Evolutionary conservation across 1,140 invertebrate species (phyloP), one percentile per base, ranked within the genome.

Genomic region (Lordiphosa collinella): DNA sequence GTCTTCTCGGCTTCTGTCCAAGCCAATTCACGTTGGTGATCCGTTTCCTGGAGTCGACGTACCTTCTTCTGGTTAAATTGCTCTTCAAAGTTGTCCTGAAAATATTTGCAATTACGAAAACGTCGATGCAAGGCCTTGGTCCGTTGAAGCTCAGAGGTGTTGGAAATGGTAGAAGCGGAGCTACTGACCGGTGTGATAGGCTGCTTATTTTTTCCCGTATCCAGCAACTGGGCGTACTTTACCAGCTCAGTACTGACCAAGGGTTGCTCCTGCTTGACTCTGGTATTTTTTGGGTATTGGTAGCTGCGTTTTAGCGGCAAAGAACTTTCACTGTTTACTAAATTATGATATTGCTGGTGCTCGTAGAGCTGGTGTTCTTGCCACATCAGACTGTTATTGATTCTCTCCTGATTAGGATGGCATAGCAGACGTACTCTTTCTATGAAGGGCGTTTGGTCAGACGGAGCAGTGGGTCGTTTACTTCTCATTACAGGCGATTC

Each of bases 321-420:
- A 9, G 34, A 2, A 37, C 29, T 44, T 37, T 60, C 10, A 13
- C 57, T 72, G 2, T 47, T 31, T n/a, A 84, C 52, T n/a, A 84
- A 54, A 10, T 59, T 41, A 0, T 52, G 14, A 5, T 82, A 82
- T 3, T 67, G 62, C 16, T 60, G 61, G 10, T 38, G 78, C n/a
- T 82, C 71, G 8, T 11, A 29, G 29, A 58, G 71, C 5, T 57
- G 43, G 16, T 68, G 55, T 32, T 18, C 18, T 0, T 18, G 18
- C 18, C 18, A 4, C 18, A 18, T 2, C 0, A 18, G 18, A 18
- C 18, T 18, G 2, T 18, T 18, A 4, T 4, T 18, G 2, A 4
- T 4, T 4, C 18, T 18, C 4, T 18, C 1, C 18, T 3, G 2
- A 0, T 0, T 4, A 3, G n/a, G n/a, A n/a, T n/a, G n/a, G n/a